phyloP scores from a whole-genome alignment of 2,888 invertebrate genomes.

The Tetheella fluctuosa region DNA sequence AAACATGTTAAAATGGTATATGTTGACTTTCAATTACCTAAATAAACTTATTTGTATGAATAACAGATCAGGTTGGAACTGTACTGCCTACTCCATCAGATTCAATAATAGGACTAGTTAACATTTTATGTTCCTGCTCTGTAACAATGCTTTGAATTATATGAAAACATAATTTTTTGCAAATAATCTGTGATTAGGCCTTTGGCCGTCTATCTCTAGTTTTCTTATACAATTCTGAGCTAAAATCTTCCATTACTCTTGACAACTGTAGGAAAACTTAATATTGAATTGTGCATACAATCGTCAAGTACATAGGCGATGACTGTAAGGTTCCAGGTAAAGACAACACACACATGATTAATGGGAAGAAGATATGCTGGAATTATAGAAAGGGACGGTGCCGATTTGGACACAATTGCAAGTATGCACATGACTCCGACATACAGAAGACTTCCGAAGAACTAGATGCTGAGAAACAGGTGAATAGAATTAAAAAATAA shows the following conservation, averaged over 20 bases:
- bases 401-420: constrained; percentile 95
- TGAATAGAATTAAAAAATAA: constrained; percentile 22
- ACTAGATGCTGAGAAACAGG: constrained; percentile 83
- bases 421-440: constrained; percentile 95
- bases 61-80: not conserved
- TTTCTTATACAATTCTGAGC: not conserved
- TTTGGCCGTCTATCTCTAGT: not conserved
- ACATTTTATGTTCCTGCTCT: too few species aligned
- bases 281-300: constrained; percentile 70
- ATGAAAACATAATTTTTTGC: too few species aligned
- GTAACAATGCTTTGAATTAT: too few species aligned
- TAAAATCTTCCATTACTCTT: not conserved
- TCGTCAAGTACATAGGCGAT: constrained; percentile 84
- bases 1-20: constrained; percentile 97
- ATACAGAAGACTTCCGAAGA: constrained; percentile 86
- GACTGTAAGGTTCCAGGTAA: constrained; percentile 86
- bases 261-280: constrained; percentile 40
- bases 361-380: constrained; percentile 96
- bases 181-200: not conserved
- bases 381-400: constrained; percentile 96
- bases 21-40: constrained; percentile 76
- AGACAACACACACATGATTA: constrained; percentile 90
- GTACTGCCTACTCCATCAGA: not conserved
- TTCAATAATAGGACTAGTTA: too few species aligned
- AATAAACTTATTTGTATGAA: not conserved